These are phyloP conservation scores for Orycteropus afer DNA, from an alignment of 2,113 vertebrate genomes.

Conservation along the genomic window DNA sequence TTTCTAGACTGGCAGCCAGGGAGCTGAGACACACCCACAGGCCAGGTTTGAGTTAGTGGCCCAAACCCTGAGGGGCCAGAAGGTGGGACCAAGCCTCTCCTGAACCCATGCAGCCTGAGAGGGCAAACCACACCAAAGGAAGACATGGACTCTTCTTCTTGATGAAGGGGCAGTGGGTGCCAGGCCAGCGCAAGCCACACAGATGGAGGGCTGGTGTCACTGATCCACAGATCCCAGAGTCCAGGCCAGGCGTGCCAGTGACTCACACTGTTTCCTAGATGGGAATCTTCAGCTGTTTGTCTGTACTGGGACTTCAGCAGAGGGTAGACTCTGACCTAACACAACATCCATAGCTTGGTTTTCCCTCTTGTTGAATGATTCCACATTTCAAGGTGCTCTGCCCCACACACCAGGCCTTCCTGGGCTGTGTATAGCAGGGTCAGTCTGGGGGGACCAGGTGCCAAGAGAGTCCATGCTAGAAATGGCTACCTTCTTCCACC, in stretches of 20 bases:
- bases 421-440: not conserved
- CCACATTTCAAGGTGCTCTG: not conserved
- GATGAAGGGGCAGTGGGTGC: not conserved
- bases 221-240: not conserved
- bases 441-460: not conserved
- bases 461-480: not conserved
- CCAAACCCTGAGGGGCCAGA: not conserved
- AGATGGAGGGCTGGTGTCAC: not conserved
- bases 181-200: not conserved
- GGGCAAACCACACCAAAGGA: not conserved
- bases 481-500: not conserved
- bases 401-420: not conserved
- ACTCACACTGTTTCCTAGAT: not conserved
- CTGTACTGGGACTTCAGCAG: not conserved
- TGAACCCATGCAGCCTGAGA: not conserved
- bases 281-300: not conserved
- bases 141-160: not conserved
- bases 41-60: not conserved
- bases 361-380: not conserved
- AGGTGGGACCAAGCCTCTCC: not conserved
- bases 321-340: not conserved
- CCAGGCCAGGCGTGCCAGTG: not conserved
- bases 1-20: not conserved
- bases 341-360: not conserved
- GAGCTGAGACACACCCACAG: not conserved